Conservation (phyloP, 2,797 vertebrate species). For the Coilia nasus region DNA sequence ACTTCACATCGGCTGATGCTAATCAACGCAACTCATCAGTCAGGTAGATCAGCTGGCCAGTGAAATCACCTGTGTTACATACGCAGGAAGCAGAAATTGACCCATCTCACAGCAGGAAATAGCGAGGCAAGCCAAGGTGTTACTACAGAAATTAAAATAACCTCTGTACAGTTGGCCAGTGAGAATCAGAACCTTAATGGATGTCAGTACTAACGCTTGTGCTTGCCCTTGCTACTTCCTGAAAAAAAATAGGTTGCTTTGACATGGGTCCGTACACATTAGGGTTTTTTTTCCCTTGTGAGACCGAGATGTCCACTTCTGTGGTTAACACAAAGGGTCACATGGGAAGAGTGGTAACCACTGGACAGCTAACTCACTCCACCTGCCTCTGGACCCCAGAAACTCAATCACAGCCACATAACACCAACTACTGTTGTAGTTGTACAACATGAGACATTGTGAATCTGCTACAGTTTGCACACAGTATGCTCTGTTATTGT, state of each 20-base stretch:
- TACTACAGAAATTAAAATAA: conserved; percentile 38
- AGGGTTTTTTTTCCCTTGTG: no score
- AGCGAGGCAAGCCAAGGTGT: not conserved
- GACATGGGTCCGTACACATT: conserved; percentile 49
- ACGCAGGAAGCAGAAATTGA: no score
- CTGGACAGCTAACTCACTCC: not conserved
- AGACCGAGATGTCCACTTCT: no score
- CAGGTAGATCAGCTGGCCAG: no score
- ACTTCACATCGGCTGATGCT: no score
- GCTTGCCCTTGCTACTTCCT: no score
- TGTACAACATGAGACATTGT: not conserved
- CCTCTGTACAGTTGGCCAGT: conserved; percentile 51
- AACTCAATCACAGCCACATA: conserved; percentile 16
- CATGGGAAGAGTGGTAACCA: not conserved
- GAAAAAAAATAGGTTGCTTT: no score
- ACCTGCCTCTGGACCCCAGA: not conserved
- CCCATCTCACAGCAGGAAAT: no score
- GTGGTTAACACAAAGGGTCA: not conserved
- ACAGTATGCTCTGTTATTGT: conserved; percentile 3
- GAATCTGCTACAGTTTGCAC: conserved; percentile 4
- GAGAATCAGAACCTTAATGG: no score
- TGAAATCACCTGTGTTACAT: no score
- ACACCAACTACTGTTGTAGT: not conserved
- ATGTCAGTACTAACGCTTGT: no score
- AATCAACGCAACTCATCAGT: no score